phyloP scores from a whole-genome alignment of 2,113 vertebrate genomes.

The Probosciger aterrimus region DNA sequence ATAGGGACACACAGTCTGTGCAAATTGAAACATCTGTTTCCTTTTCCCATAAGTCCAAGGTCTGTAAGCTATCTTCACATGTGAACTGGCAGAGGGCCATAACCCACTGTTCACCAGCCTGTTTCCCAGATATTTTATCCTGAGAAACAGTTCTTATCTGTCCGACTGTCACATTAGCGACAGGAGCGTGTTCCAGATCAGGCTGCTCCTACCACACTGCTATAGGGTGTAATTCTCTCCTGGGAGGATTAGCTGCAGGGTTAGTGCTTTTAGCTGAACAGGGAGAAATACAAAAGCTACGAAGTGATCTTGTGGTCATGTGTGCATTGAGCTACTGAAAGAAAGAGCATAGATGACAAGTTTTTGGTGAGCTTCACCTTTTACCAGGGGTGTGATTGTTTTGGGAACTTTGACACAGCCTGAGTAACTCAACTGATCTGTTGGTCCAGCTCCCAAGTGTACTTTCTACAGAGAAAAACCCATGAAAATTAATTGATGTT shows the following conservation, averaged over 20 bases:
- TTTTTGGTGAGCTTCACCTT: not conserved
- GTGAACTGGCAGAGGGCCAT: constrained; percentile 45
- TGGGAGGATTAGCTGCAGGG: not conserved
- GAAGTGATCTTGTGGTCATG: not conserved
- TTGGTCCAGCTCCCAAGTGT: not conserved
- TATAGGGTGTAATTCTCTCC: not conserved
- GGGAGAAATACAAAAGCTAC: not conserved
- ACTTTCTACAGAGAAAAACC: not conserved
- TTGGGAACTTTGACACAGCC: not conserved
- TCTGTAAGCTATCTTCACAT: constrained; percentile 19
- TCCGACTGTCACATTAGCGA: constrained; percentile 14
- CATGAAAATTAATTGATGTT: not conserved
- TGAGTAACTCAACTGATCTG: not conserved
- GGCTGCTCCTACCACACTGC: not conserved
- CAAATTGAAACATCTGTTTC: constrained; percentile 61
- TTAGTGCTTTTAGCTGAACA: not conserved
- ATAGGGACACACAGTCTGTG: not conserved
- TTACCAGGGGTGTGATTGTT: not conserved
- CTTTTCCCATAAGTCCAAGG: constrained; percentile 39
- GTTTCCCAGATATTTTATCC: constrained; percentile 61
- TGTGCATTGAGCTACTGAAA: not conserved
- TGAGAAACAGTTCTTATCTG: constrained; percentile 25
- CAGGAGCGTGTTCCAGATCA: constrained; percentile 17
- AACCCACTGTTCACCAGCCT: constrained; percentile 41
- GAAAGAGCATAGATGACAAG: not conserved